phyloP scores from a whole-genome alignment of 1,140 invertebrate genomes.

The Oreohelix idahoensis region DNA sequence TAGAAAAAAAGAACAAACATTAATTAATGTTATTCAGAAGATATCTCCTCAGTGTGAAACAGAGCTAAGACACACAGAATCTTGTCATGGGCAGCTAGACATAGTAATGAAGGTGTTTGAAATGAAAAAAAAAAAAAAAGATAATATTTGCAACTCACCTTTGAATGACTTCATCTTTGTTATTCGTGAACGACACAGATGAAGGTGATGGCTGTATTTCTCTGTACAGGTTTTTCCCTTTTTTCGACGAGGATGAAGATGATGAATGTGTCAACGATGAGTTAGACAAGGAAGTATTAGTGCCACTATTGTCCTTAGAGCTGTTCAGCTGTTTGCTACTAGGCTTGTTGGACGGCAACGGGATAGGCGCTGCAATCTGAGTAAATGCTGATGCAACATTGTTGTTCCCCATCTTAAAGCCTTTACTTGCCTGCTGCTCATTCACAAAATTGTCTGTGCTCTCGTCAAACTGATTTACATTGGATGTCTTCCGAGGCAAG shows the following conservation, averaged over 20 bases:
- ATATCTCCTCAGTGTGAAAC: no score
- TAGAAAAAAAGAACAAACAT: no score
- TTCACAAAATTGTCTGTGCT: constrained; percentile 64
- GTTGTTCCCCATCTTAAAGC: constrained; percentile 55
- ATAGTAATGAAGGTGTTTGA: no score
- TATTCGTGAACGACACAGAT: constrained; percentile 57
- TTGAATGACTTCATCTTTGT: constrained; percentile 68
- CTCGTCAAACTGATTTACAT: constrained; percentile 71
- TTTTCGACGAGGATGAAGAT: constrained; percentile 46
- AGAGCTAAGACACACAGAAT: no score
- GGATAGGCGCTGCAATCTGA: constrained; percentile 16
- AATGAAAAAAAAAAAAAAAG: no score
- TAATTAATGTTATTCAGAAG: no score
- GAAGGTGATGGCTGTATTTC: constrained; percentile 62
- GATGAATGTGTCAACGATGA: constrained; percentile 33
- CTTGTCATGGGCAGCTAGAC: no score
- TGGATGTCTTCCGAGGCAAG: constrained; percentile 61
- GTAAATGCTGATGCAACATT: constrained; percentile 30
- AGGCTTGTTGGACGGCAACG: constrained; percentile 40
- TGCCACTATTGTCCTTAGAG: constrained; percentile 62
- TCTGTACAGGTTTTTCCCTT: constrained; percentile 67
- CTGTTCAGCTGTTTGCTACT: constrained; percentile 65
- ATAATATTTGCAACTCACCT: constrained; percentile 53
- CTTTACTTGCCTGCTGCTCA: constrained; percentile 65
- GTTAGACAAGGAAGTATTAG: constrained; percentile 18